Percentiles rank a stretch among this genome's conserved stretches.
These are phyloP conservation scores for Penaeus vannamei DNA, from an alignment of 1,140 invertebrate genomes.

Conservation along the genomic window DNA sequence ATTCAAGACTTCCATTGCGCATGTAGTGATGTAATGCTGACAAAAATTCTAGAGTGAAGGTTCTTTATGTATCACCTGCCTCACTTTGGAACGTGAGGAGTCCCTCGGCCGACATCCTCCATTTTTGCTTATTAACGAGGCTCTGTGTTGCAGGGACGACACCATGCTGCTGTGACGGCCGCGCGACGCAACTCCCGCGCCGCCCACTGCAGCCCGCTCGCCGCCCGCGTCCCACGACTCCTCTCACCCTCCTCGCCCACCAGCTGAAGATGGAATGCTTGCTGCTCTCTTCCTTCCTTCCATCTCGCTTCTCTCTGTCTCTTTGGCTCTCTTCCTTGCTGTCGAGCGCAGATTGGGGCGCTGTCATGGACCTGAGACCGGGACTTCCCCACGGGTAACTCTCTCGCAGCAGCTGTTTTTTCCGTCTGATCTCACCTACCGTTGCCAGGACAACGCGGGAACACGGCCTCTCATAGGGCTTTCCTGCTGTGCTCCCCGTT, in stretches of 20 bases:
- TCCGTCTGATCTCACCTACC: background rate
- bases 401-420: background rate
- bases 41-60: too few species aligned
- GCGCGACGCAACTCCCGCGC: background rate
- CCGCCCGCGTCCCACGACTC: background rate
- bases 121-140: background rate
- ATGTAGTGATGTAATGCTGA: too few species aligned
- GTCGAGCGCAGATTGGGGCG: slow-evolving; percentile 31
- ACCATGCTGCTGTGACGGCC: background rate
- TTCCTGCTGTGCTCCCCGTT: too few species aligned
- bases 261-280: slow-evolving; percentile 31
- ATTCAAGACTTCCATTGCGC: too few species aligned
- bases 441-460: too few species aligned
- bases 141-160: slow-evolving; percentile 25
- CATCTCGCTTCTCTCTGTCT: background rate
- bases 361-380: slow-evolving; percentile 14
- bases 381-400: slow-evolving; percentile 24
- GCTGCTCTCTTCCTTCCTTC: background rate
- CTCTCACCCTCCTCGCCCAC: background rate
- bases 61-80: too few species aligned
- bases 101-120: too few species aligned
- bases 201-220: background rate
- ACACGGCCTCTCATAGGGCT: too few species aligned
- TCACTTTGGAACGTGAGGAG: too few species aligned
- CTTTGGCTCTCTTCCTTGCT: slow-evolving; percentile 2